These are phyloP conservation scores for Eilema caniola DNA, from an alignment of 2,888 invertebrate genomes.

Conservation along the genomic window DNA sequence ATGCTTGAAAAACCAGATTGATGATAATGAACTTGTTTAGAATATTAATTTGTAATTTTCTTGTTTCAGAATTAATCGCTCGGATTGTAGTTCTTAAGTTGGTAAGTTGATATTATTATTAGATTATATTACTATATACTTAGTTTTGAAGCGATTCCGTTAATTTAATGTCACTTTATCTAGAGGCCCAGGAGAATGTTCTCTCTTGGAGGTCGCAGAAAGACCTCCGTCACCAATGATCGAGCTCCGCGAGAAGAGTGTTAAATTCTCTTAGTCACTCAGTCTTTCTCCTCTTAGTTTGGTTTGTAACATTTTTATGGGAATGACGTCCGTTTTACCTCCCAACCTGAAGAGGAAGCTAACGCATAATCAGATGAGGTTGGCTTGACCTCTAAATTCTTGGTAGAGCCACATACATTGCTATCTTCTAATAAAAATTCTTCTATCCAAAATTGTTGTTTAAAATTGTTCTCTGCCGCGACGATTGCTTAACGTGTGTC, in stretches of 20 bases:
- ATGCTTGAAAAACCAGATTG: too few species aligned
- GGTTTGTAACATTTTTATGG: not conserved
- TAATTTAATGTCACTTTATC: too few species aligned
- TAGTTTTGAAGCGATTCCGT: too few species aligned
- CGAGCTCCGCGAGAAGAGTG: too few species aligned
- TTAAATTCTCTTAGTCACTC: too few species aligned
- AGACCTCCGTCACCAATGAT: too few species aligned
- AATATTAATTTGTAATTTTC: not conserved
- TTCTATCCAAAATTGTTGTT: constrained; percentile 4
- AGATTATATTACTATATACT: not conserved
- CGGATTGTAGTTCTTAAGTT: not conserved
- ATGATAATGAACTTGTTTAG: too few species aligned
- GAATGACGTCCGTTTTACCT: not conserved
- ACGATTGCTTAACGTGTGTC: constrained; percentile 39
- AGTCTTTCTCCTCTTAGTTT: not conserved
- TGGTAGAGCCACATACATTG: not conserved
- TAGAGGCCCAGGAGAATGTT: too few species aligned
- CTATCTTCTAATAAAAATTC: not conserved
- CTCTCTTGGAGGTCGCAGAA: too few species aligned
- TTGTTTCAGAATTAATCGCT: constrained; percentile 8
- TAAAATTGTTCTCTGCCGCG: constrained; percentile 24
- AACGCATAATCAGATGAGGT: not conserved
- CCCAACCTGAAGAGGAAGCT: not conserved
- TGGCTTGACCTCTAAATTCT: not conserved
- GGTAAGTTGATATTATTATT: not conserved